phyloP scores from a whole-genome alignment of 1,140 invertebrate genomes.

The Nasonia giraulti region DNA sequence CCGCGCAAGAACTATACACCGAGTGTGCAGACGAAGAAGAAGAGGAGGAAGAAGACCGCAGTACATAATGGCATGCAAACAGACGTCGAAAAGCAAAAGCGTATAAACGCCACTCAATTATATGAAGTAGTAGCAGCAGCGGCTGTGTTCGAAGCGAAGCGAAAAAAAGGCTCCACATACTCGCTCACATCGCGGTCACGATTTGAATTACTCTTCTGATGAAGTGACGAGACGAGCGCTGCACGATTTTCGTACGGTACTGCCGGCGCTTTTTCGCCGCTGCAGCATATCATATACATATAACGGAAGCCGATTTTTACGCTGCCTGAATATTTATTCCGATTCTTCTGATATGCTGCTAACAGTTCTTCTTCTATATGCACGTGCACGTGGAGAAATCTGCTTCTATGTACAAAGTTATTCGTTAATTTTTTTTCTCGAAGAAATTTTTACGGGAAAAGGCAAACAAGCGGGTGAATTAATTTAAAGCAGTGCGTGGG shows the following conservation, averaged over 20 bases:
- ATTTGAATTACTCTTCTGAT: slow-evolving; percentile 12
- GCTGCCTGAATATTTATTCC: neutral
- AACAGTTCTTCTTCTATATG: neutral
- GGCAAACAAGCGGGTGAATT: no score
- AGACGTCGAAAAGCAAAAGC: neutral
- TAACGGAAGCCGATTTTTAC: slow-evolving; percentile 15
- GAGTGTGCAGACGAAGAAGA: neutral
- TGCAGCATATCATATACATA: neutral
- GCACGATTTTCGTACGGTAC: slow-evolving; percentile 28
- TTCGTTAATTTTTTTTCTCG: no score
- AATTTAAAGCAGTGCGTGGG: no score
- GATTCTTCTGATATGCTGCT: neutral
- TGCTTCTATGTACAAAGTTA: neutral
- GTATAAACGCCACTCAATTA: neutral
- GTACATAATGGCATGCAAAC: neutral
- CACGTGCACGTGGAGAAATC: neutral
- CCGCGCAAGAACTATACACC: no score
- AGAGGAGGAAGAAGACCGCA: neutral
- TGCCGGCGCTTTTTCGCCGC: slow-evolving; percentile 35
- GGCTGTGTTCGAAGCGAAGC: no score
- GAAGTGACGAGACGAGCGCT: neutral
- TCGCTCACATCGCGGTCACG: slow-evolving; percentile 7
- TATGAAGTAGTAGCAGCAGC: no score
- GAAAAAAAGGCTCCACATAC: neutral
- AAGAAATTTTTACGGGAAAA: no score